Base-by-base conservation (phyloP, 2,888 invertebrate genomes). In the Pseudolycoriella hygida region DNA sequence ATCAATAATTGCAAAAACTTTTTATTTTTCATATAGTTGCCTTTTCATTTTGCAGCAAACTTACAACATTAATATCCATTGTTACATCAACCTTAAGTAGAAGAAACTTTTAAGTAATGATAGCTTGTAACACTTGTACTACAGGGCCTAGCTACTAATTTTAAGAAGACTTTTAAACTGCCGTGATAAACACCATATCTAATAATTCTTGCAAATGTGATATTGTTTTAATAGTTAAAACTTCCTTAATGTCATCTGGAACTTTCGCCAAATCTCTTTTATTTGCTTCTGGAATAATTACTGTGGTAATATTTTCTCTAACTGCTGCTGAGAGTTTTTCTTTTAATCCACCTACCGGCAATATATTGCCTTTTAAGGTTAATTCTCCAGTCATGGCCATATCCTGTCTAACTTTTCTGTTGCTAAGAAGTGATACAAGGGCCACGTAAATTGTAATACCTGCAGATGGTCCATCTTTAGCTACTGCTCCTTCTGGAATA, bases 341-440 rank as follows among this genome's bases (percentile, higher is more conserved):
- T 67, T 97, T 96, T 57, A 98, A 97, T 31, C 98, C 98, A 1
- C 98, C 98, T 3, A 98, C 97, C 18, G 97, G 93, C 46, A 99
- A 70, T 43, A 98, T 81, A 59, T 90, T 89, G 3, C 98, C 97
- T 45, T 88, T 96, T 8, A 99, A 73, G 5, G 94, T 93, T 17
- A 99, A 73, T 70, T 99, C 98, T 1, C 98, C 98, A 2, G 98
- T 99, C 98, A 98, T 98, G 25, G 98, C 97, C n/a, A 94, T 69
- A 64, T 94, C 76, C 53, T 82, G 77, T 42, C 81, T 67, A 40
- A 85, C 78, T 0, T 87, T 74, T 47, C 68, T 68, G 42, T 76
- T 69, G 53, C 77, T 72, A 0, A 96, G 94, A 45, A 98, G 71
- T 0, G 96, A 97, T 47, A 96, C 62, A n/a, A 98, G 70, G 5